phyloP scores from a whole-genome alignment of 2,113 vertebrate genomes.

The Colinus virginianus region DNA sequence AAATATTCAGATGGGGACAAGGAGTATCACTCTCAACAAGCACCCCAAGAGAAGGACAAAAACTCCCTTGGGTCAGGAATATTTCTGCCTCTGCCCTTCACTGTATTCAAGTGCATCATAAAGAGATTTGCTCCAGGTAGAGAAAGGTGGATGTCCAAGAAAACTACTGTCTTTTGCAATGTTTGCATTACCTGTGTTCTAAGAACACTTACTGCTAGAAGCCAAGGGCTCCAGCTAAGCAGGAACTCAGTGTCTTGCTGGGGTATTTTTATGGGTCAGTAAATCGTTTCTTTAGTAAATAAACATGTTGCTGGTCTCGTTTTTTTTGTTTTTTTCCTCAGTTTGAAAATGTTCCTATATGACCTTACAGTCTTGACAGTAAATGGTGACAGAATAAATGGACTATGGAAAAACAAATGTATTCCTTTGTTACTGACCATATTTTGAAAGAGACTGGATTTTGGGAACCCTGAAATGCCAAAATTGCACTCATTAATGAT shows the following conservation, averaged over 20 bases:
- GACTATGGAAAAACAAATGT: accelerated
- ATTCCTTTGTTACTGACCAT: not conserved
- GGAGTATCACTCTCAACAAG: not conserved
- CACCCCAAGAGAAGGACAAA: not conserved
- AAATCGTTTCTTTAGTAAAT: not conserved
- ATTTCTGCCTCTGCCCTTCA: not conserved
- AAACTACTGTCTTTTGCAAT: not conserved
- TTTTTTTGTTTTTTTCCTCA: not conserved
- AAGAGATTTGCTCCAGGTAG: not conserved
- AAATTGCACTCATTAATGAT: not conserved
- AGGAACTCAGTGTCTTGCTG: not conserved
- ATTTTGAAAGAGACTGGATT: not conserved
- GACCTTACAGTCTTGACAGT: not conserved
- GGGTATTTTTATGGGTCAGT: not conserved
- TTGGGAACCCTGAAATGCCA: not conserved
- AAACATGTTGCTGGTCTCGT: not conserved
- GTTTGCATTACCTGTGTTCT: not conserved
- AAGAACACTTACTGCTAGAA: not conserved
- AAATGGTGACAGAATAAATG: not conserved
- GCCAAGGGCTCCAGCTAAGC: not conserved
- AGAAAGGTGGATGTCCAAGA: not conserved
- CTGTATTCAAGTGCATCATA: not conserved
- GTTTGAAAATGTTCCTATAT: not conserved
- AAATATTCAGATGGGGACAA: not conserved
- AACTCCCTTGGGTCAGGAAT: not conserved